Evolutionary conservation across 2,888 invertebrate genomes (phyloP).

Genomic region (Cantharis lateralis): DNA sequence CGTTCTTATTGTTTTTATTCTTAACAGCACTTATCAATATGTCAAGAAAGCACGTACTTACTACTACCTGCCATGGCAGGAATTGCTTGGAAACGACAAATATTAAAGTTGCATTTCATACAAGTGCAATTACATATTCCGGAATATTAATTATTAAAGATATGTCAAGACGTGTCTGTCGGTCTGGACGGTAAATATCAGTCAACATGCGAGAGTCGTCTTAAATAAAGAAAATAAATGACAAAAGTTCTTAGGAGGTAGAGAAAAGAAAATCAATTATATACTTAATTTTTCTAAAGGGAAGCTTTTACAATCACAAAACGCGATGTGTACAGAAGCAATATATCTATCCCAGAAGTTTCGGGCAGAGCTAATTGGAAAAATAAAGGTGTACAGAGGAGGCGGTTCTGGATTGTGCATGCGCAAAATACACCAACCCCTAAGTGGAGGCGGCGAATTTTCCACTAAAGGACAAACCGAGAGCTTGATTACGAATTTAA

Average conservation of each 20-base stretch:
- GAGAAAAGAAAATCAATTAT: constrained; percentile 25
- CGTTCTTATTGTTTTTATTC: background rate
- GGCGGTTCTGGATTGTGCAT: constrained; percentile 49
- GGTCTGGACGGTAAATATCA: constrained; percentile 20
- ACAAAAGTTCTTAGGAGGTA: constrained; percentile 2
- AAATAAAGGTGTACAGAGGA: constrained; percentile 54
- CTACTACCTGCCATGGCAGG: background rate
- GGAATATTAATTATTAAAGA: constrained; percentile 27
- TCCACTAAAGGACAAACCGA: constrained; percentile 27
- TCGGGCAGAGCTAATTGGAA: constrained; percentile 52
- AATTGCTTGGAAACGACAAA: background rate
- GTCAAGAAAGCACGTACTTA: constrained; percentile 8
- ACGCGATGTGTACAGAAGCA: constrained; percentile 24
- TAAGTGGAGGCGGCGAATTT: constrained; percentile 53
- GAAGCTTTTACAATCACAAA: constrained; percentile 18
- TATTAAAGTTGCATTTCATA: constrained; percentile 17
- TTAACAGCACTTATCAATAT: background rate
- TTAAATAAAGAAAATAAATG: constrained; percentile 22
- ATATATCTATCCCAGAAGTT: constrained; percentile 27
- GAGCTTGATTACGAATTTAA: constrained; percentile 34
- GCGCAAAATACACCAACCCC: constrained; percentile 49
- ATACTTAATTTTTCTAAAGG: constrained; percentile 7
- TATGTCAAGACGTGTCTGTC: constrained; percentile 24
- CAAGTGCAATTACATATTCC: constrained; percentile 21
- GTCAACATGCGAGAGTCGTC: constrained; percentile 22